phyloP scores from a whole-genome alignment of 2,888 invertebrate species.

The Mylabris sibirica region DNA sequence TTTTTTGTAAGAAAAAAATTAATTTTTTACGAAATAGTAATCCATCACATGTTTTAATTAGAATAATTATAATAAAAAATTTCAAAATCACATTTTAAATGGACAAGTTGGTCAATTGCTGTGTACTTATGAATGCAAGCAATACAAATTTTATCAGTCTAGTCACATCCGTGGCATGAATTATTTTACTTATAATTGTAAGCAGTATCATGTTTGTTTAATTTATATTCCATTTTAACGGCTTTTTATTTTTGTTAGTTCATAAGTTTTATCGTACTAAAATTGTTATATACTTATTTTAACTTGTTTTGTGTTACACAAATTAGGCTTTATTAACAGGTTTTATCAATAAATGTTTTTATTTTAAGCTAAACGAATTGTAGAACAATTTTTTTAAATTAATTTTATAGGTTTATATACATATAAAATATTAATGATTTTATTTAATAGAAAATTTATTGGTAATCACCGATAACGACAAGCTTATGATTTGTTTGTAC shows the following conservation, averaged over 20 bases:
- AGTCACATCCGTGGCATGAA: too few species aligned
- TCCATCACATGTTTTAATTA: too few species aligned
- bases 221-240: neutral
- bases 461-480: neutral
- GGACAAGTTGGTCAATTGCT: too few species aligned
- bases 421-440: neutral
- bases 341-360: conserved; percentile 12
- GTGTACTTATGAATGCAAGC: too few species aligned
- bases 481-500: neutral
- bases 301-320: neutral
- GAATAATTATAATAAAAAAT: too few species aligned
- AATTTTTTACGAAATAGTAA: too few species aligned
- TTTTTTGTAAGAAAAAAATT: too few species aligned
- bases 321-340: neutral
- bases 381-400: neutral
- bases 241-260: conserved; percentile 7
- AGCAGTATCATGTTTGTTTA: neutral
- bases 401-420: neutral
- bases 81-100: too few species aligned
- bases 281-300: neutral
- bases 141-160: too few species aligned
- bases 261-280: conserved; percentile 9
- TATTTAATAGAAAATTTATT: conserved; percentile 1
- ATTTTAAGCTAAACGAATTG: neutral
- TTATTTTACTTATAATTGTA: neutral